Evolutionary conservation across 2,797 vertebrate genomes (phyloP).

Genomic region (Bryconaethiops microstoma): DNA sequence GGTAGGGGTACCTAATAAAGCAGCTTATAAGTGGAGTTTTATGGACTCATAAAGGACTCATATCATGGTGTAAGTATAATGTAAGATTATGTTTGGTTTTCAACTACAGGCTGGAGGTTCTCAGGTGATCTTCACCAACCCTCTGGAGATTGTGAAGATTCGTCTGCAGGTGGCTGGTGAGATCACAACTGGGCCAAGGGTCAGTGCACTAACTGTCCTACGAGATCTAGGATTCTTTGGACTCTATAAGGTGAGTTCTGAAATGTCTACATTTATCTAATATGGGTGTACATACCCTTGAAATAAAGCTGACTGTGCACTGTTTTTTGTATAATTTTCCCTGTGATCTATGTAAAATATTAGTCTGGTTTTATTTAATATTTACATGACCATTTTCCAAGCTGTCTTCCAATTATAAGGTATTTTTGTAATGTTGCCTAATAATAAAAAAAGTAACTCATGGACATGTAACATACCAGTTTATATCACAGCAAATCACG

Average conservation of each 20-base stretch:
- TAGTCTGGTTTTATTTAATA: too few relatives aligned
- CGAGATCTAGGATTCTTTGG: constrained; percentile 86
- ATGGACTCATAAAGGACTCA: background rate
- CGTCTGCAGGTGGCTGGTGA: constrained; percentile 90
- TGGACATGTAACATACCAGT: too few relatives aligned
- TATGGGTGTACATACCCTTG: background rate
- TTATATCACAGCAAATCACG: too few relatives aligned
- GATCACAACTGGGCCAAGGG: constrained; percentile 85
- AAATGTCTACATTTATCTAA: constrained; percentile 41
- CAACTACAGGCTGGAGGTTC: constrained; percentile 71
- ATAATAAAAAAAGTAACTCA: too few relatives aligned
- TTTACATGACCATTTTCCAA: too few relatives aligned
- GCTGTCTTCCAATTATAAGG: too few relatives aligned
- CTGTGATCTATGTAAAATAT: too few relatives aligned
- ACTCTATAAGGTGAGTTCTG: constrained; percentile 89
- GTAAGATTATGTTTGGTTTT: constrained; percentile 6
- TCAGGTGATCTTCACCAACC: constrained; percentile 92
- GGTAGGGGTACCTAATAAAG: too few relatives aligned
- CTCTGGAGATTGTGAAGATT: constrained; percentile 91
- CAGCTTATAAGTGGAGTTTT: background rate
- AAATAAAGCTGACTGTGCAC: background rate
- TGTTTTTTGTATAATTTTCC: too few relatives aligned
- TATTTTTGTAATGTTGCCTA: too few relatives aligned
- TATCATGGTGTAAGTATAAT: background rate
- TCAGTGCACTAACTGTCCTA: constrained; percentile 85